These are phyloP conservation scores for Drosophila kuntzei DNA, from an alignment of 2,888 invertebrate species.

Conservation along the genomic window DNA sequence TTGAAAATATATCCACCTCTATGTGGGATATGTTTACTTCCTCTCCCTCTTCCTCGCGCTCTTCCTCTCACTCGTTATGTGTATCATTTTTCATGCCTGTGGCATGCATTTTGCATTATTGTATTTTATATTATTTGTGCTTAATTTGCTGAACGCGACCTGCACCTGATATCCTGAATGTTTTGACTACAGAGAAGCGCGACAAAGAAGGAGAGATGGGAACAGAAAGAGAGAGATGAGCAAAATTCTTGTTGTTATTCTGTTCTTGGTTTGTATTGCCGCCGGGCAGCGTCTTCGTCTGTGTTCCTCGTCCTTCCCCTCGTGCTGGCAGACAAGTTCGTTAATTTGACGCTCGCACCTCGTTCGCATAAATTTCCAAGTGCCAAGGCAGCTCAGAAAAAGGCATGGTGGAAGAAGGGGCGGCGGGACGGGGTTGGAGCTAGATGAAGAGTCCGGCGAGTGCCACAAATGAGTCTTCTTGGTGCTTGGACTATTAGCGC, in stretches of 20 bases:
- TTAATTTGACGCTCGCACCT: slow-evolving; percentile 83
- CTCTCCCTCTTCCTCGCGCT: not conserved
- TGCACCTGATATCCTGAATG: slow-evolving; percentile 75
- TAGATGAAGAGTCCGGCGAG: slow-evolving; percentile 15
- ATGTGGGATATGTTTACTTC: not conserved
- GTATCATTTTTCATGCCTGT: slow-evolving; percentile 73
- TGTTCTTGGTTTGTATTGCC: slow-evolving; percentile 23
- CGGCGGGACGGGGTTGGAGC: not conserved
- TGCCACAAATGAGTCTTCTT: slow-evolving; percentile 57
- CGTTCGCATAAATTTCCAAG: slow-evolving; percentile 67
- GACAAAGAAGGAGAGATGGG: not conserved
- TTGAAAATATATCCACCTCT: too few species aligned
- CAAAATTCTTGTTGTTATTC: not conserved
- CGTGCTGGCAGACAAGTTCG: slow-evolving; percentile 77
- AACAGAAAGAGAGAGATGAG: not conserved
- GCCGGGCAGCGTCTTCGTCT: slow-evolving; percentile 37
- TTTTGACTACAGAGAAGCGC: slow-evolving; percentile 36
- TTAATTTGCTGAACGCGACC: slow-evolving; percentile 62
- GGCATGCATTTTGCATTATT: slow-evolving; percentile 69
- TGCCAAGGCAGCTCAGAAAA: slow-evolving; percentile 18
- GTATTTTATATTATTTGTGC: slow-evolving; percentile 76
- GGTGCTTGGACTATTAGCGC: slow-evolving; percentile 68
- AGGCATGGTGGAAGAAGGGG: not conserved
- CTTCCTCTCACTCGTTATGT: slow-evolving; percentile 40
- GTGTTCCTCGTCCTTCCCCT: not conserved